Evolutionary conservation across 2,113 vertebrate species (phyloP), one percentile per base, ranked within the genome.

Genomic region (Oncorhynchus kisutch): DNA sequence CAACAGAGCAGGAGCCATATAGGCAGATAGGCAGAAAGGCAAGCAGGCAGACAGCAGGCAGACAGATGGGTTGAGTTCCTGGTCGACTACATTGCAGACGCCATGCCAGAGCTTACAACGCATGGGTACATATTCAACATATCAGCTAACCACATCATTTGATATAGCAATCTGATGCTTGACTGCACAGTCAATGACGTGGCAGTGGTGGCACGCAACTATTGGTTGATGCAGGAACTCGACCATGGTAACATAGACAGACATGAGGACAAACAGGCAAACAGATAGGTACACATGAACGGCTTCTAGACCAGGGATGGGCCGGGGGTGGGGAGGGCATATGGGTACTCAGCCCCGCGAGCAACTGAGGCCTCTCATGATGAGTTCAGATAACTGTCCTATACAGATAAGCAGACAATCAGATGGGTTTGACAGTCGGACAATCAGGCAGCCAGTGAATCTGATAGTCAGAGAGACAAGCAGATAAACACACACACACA

Each of bases 1-100:
- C 81, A 84, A 81, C 80, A 80, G 82, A 87, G 73, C 78, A 86
- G 77, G 84, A 87, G 85, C 78, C 60, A 60, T 24, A 29, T 54
- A 71, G 48, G 14, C 73, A 45, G 67, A n/a, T 18, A 54, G 12
- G 13, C 45, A 25, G 69, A 27, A 77, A 82, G 69, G 72, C 81
- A 88, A 69, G 75, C 78, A 77, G 70, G 13, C 59, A 29, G 31
- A 5, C 31, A 71, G 25, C 24, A 34, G 39, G 67, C 48, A 73
- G 57, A 79, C 48, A 76, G 62, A 78, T n/a, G 51, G 67, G 60
- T 25, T 6, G 14, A 48, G 29, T 29, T n/a, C 59, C 18, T 25
- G 64, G 77, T 34, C 34, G 29, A 29, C 27, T 45, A 45, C 39
- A 45, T 45, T 45, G 39, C 39, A 11, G 39, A 45, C 9, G 9